phyloP scores from a whole-genome alignment of 2,888 invertebrate species.

The Vandiemenella viatica region DNA sequence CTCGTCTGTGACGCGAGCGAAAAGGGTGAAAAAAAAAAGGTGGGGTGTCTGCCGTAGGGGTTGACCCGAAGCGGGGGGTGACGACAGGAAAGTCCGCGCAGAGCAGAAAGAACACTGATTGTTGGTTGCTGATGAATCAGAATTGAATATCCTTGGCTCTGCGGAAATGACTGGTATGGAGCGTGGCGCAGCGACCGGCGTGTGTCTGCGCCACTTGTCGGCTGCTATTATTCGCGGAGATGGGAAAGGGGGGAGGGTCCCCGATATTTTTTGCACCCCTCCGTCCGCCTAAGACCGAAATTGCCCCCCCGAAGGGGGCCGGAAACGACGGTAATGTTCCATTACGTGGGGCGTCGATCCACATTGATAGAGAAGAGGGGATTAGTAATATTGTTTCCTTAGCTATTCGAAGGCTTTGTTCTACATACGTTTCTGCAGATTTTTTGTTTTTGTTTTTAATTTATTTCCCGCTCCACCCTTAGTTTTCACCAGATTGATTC shows the following conservation, averaged over 20 bases:
- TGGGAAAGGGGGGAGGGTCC: not conserved
- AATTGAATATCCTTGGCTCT: slow-evolving; percentile 9
- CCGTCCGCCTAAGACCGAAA: not conserved
- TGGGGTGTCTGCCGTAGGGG: no score
- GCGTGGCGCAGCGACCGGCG: not conserved
- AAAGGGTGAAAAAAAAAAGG: not conserved
- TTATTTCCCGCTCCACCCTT: no score
- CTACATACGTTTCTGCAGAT: no score
- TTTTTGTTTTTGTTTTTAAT: no score
- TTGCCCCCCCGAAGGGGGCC: not conserved
- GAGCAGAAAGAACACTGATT: not conserved
- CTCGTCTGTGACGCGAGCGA: slow-evolving; percentile 1
- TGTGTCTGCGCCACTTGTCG: no score
- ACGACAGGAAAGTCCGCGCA: not conserved
- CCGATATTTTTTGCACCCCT: not conserved
- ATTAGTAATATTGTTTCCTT: no score
- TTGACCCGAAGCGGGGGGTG: no score
- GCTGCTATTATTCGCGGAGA: not conserved
- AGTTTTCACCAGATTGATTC: no score
- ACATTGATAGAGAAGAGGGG: no score
- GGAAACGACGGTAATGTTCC: not conserved
- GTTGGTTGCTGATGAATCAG: slow-evolving; percentile 4
- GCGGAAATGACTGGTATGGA: slow-evolving; percentile 9
- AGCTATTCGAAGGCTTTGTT: no score
- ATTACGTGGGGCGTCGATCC: not conserved